Conservation (phyloP, 2,888 invertebrate genomes). For the Trichopoda pennipes region DNA sequence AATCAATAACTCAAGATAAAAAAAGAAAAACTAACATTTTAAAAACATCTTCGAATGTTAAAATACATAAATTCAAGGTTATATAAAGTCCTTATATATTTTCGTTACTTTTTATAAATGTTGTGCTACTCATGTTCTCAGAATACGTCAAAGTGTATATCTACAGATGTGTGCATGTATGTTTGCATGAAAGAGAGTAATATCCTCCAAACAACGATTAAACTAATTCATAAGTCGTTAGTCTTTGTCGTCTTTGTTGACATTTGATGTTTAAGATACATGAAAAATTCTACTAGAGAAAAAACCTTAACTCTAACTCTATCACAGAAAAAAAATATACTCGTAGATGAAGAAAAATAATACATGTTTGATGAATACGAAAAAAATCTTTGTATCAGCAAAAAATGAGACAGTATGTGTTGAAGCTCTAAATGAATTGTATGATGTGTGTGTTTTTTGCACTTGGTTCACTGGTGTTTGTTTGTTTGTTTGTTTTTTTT, state of each 20-base stretch:
- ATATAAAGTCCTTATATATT: constrained; percentile 42
- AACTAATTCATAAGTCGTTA: constrained; percentile 72
- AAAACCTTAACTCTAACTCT: constrained; percentile 31
- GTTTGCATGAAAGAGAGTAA: constrained; percentile 22
- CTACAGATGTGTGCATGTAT: too few relatives aligned
- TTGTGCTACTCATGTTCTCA: constrained; percentile 21
- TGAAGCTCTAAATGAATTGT: constrained; percentile 51
- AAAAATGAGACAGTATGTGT: constrained; percentile 46
- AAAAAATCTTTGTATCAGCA: constrained; percentile 18
- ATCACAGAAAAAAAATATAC: neutral
- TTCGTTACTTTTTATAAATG: neutral
- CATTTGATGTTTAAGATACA: constrained; percentile 69
- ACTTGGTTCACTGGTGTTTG: constrained; percentile 1
- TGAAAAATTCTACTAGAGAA: constrained; percentile 56
- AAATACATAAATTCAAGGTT: constrained; percentile 45
- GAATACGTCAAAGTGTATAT: constrained; percentile 13
- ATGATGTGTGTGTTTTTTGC: constrained; percentile 16
- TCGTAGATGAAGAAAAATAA: constrained; percentile 18
- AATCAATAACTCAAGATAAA: constrained; percentile 36
- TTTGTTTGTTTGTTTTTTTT: too few relatives aligned
- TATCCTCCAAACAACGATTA: constrained; percentile 68
- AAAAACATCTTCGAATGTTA: constrained; percentile 12
- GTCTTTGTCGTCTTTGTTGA: constrained; percentile 70
- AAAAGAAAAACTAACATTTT: neutral
- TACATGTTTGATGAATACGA: constrained; percentile 10